These are phyloP conservation scores for Agrotis segetum DNA, from an alignment of 2,888 invertebrate species.

Conservation along the genomic window DNA sequence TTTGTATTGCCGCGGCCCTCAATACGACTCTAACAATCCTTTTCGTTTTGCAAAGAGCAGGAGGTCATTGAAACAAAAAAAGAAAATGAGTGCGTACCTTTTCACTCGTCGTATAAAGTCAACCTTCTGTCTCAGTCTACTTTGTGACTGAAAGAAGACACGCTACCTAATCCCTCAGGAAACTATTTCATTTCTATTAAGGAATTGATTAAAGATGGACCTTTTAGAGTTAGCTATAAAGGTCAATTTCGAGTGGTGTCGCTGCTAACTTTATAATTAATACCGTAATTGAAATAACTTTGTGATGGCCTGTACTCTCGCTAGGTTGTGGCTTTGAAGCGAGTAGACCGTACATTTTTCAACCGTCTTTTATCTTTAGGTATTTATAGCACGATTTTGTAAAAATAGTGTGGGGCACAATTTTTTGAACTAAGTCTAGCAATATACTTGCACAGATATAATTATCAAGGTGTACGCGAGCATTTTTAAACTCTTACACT, in stretches of 20 bases:
- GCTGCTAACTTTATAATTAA: slow-evolving; percentile 21
- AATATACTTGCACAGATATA: too few relatives aligned
- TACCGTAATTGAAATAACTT: slow-evolving; percentile 26
- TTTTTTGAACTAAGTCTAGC: too few relatives aligned
- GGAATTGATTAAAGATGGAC: slow-evolving; percentile 18
- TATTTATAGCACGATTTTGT: too few relatives aligned
- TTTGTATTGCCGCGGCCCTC: too few relatives aligned
- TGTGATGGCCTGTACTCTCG: background rate
- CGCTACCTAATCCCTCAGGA: slow-evolving; percentile 12
- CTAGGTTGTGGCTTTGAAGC: background rate
- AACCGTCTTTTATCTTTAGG: background rate
- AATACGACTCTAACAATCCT: too few relatives aligned
- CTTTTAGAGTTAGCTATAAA: slow-evolving; percentile 15
- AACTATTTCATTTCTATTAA: slow-evolving; percentile 31
- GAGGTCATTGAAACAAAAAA: too few relatives aligned
- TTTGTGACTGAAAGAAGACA: background rate
- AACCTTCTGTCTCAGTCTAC: background rate
- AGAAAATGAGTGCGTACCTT: background rate
- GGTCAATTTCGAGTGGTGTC: slow-evolving; percentile 13
- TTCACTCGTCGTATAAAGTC: background rate
- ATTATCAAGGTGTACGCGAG: too few relatives aligned
- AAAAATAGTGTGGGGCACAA: too few relatives aligned
- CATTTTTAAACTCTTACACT: too few relatives aligned
- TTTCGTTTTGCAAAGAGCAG: too few relatives aligned
- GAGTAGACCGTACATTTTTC: background rate